Base-by-base conservation (phyloP, 37 sponge, comb jelly and placozoan species). In the Crambe crambe region DNA sequence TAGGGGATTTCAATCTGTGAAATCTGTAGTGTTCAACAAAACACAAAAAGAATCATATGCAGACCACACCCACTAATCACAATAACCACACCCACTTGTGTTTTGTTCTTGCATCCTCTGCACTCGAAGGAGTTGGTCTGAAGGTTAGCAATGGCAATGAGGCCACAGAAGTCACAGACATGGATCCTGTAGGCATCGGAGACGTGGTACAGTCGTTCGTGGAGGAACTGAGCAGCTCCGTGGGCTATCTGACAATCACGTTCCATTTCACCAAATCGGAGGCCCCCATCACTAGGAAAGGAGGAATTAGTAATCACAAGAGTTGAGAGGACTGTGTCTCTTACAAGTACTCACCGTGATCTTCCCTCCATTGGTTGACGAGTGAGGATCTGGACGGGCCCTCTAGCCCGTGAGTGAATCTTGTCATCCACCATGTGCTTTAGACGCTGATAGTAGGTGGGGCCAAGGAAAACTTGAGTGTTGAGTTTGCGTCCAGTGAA, bases 401-500 rank as follows among this genome's bases (percentile, higher is more conserved):
- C 99, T 22, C 99, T 70, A 17, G 99, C 99, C 67, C 99, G 68
- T 29, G 99, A 95, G 75, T 98, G 99, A 47, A 98, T 98, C 87
- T 98, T 98, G 73, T 98, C 99, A 35, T 96, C 99, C 80, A 98
- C 99, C 97, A 98, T 96, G 74, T 98, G 99, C 81, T 98, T 98
- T 62, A 98, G 91, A 23, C 99, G 67, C 88, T 98, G 99, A 80
- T 98, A 98, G 85, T 98, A 98, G 58, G 97, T 98, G n/a, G 99
- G 99, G 0, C 99, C 99, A 32, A 98, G 59, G 82, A 98, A 98
- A 63, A 97, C 91, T 78, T 98, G 99, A 5, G 99, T 90, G 87
- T 98, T 98, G 60, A 98, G 74, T 60, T 98, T 98, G n/a, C 99
- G 87, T 30, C 99, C 99, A 44, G 98, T 98, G 86, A 92, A 94